Evolutionary conservation across 2,113 vertebrate species (phyloP).

Genomic region (Lonchura striata): DNA sequence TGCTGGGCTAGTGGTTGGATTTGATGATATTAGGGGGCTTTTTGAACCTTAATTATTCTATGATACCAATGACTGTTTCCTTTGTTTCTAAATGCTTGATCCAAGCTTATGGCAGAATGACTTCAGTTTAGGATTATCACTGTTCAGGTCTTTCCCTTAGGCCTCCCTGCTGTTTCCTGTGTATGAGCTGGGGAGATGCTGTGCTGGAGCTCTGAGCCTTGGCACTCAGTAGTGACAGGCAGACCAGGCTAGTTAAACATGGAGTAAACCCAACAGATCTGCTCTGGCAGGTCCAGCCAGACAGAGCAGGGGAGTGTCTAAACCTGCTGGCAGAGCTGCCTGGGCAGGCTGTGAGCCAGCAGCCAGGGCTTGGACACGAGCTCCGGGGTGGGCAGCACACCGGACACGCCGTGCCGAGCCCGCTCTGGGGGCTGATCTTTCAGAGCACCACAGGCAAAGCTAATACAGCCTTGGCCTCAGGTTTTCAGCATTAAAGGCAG

Average conservation of each 20-base stretch:
- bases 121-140: not conserved
- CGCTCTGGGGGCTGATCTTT: not conserved
- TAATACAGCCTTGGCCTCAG: not conserved
- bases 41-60: not conserved
- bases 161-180: not conserved
- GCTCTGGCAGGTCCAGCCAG: not conserved
- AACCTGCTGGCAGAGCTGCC: not conserved
- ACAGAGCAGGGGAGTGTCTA: not conserved
- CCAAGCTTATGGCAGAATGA: not conserved
- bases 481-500: not conserved
- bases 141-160: not conserved
- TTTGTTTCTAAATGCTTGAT: not conserved
- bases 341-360: not conserved
- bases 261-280: not conserved
- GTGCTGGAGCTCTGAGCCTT: not conserved
- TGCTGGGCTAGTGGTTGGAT: not conserved
- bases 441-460: not conserved
- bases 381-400: not conserved
- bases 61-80: not conserved
- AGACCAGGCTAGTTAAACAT: not conserved
- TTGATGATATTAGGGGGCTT: not conserved
- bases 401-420: rapidly evolving
- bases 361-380: rapidly evolving
- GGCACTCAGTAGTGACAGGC: not conserved
- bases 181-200: not conserved